Percentiles rank a stretch among this genome's conserved stretches.
phyloP scores from a whole-genome alignment of 2,797 vertebrate genomes.

The Novumbra hubbsi region DNA sequence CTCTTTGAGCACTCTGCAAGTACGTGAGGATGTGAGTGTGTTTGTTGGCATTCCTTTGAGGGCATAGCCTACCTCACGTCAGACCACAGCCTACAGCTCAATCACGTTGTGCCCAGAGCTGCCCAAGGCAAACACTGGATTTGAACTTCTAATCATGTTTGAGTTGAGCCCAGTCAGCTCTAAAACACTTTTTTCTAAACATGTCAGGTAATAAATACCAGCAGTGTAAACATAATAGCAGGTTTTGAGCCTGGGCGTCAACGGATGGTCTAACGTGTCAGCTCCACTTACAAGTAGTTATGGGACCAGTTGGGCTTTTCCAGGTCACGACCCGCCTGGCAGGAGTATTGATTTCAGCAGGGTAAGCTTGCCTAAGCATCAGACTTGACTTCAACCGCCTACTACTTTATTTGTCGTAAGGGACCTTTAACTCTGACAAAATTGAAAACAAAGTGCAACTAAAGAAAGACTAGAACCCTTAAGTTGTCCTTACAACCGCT shows the following conservation, averaged over 20 bases:
- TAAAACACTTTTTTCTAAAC: neutral
- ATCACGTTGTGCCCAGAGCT: neutral
- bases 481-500: neutral
- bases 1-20: neutral
- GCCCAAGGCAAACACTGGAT: neutral
- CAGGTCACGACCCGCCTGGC: constrained; percentile 62
- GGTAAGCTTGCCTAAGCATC: constrained; percentile 37
- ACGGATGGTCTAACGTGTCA: constrained; percentile 45
- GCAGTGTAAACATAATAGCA: constrained; percentile 56
- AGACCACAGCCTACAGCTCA: constrained; percentile 1
- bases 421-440: constrained; percentile 13
- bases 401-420: constrained; percentile 38
- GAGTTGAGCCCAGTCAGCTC: neutral
- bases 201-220: constrained; percentile 45
- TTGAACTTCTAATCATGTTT: neutral
- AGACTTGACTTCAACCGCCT: constrained; percentile 35
- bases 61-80: neutral
- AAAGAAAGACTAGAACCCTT: neutral
- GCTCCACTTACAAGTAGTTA: constrained; percentile 55
- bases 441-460: neutral
- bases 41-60: neutral
- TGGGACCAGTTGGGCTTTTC: constrained; percentile 46
- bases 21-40: constrained; percentile 10
- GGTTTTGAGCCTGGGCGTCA: constrained; percentile 45
- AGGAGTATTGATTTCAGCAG: constrained; percentile 56